A percentile compares a stretch with the other conserved stretches of the same genome.
Evolutionary conservation across 2,797 vertebrate genomes (phyloP).

Genomic region (Hemitrygon akajei): DNA sequence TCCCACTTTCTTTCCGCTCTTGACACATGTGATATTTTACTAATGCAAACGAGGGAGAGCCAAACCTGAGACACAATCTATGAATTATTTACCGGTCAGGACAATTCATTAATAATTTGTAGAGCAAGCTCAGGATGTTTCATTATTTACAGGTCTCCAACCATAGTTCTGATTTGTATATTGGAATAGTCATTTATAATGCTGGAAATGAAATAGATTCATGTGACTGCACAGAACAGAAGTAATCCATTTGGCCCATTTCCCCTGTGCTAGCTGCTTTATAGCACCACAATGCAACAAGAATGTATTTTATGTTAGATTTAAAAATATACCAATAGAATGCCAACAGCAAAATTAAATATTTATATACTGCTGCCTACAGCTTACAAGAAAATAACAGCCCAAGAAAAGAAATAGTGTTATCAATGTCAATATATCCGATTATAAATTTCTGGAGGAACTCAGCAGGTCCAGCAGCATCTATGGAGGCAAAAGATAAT

Average conservation of each 20-base stretch:
- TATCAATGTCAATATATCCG: neutral
- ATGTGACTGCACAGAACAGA: neutral
- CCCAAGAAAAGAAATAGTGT: neutral
- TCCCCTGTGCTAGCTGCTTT: neutral
- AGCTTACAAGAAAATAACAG: neutral
- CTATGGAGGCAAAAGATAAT: no score
- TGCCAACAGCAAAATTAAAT: neutral
- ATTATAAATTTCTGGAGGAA: no score
- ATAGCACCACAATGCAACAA: neutral
- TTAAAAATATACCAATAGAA: neutral
- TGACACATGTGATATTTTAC: neutral
- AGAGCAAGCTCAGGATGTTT: neutral
- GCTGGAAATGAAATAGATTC: neutral
- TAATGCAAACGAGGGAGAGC: neutral
- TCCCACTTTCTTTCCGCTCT: neutral
- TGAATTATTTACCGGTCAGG: constrained; percentile 29
- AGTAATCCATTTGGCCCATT: neutral
- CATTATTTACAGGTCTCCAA: neutral
- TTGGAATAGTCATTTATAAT: neutral
- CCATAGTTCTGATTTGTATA: neutral
- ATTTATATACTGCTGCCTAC: neutral
- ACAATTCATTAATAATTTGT: constrained; percentile 19
- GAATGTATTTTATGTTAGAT: neutral
- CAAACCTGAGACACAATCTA: neutral
- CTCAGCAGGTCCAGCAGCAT: no score